These are phyloP conservation scores for Morelia viridis DNA, from an alignment of 2,797 vertebrate species.

Conservation along the genomic window DNA sequence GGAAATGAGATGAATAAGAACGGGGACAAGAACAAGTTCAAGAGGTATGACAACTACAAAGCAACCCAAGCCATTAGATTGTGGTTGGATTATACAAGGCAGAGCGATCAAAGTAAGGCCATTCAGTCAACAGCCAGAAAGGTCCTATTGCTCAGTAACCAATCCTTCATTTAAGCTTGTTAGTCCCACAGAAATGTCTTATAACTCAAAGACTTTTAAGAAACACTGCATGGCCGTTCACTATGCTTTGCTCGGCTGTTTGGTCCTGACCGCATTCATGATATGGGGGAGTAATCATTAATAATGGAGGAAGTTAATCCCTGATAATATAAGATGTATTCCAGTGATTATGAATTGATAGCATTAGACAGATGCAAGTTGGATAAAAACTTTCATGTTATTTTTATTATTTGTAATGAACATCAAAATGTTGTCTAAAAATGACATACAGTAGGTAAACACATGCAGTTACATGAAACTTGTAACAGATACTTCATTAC, in stretches of 20 bases:
- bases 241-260: not conserved
- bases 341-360: not conserved
- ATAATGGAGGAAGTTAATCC: not conserved
- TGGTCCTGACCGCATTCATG: not conserved
- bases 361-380: not conserved
- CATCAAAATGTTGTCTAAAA: not conserved
- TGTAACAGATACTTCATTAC: not conserved
- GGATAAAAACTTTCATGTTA: not conserved
- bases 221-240: not conserved
- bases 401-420: not conserved
- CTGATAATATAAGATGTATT: not conserved
- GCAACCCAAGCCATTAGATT: not conserved
- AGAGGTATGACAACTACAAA: not conserved
- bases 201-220: not conserved
- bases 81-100: not conserved
- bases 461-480: not conserved
- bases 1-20: not conserved
- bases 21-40: not conserved
- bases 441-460: not conserved
- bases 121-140: not conserved
- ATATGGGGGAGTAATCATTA: not conserved
- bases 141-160: not conserved
- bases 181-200: not conserved
- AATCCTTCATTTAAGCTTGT: not conserved
- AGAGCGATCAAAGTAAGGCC: not conserved